phyloP scores from a whole-genome alignment of 2,797 vertebrate species.

The Takifugu ocellatus region DNA sequence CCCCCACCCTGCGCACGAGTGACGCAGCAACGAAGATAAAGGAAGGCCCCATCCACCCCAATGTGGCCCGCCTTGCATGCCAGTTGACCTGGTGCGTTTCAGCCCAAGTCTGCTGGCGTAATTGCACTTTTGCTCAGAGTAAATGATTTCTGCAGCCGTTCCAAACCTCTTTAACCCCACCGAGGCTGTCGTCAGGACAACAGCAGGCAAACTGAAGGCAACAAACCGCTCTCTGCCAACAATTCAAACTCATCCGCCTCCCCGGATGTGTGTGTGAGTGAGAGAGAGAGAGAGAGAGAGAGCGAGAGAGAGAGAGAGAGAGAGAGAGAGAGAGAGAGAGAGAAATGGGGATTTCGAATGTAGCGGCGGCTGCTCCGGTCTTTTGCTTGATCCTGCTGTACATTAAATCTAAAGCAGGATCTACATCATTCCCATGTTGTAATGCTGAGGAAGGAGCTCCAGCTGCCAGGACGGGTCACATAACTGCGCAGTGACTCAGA shows the following conservation, averaged over 20 bases:
- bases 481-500: conserved; percentile 71
- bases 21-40: conserved; percentile 25
- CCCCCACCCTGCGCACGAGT: not conserved
- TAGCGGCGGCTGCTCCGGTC: too few species aligned
- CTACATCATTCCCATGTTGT: conserved; percentile 3
- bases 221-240: conserved; percentile 39
- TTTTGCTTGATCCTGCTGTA: not conserved
- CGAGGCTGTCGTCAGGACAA: conserved; percentile 62
- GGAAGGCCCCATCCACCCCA: conserved; percentile 47
- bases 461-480: conserved; percentile 60
- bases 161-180: conserved; percentile 52
- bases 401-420: conserved; percentile 11
- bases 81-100: conserved; percentile 37
- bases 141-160: conserved; percentile 51
- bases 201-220: conserved; percentile 57
- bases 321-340: too few species aligned
- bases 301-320: too few species aligned
- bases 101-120: conserved; percentile 46
- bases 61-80: conserved; percentile 24
- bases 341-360: too few species aligned
- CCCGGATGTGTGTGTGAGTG: not conserved
- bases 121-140: conserved; percentile 51
- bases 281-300: too few species aligned
- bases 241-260: conserved; percentile 18
- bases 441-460: conserved; percentile 28